Percentiles rank a stretch among this genome's conserved stretches.
These are phyloP conservation scores for Taenioides sp. DNA, from an alignment of 2,797 vertebrate genomes.

Conservation along the genomic window DNA sequence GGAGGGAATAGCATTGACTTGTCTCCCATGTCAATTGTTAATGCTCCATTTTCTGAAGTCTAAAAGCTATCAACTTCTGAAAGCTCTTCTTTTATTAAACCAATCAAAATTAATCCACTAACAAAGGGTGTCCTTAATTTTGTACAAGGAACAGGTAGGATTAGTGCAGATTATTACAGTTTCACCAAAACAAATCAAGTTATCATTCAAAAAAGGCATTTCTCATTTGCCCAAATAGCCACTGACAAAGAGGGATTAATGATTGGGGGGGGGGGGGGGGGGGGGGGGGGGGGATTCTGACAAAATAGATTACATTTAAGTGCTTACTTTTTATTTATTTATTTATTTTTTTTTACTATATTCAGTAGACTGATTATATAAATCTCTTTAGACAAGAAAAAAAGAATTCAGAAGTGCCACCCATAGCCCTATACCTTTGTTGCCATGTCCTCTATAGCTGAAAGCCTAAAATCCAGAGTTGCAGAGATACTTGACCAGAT, in stretches of 20 bases:
- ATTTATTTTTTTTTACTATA: neutral
- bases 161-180: no score
- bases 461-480: neutral
- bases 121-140: neutral
- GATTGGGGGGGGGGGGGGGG: no score
- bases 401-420: slow-evolving; percentile 1
- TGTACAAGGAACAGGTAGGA: no score
- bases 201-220: no score
- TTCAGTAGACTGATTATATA: neutral
- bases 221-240: no score
- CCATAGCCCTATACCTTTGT: no score
- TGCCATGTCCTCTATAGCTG: neutral
- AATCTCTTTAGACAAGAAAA: no score
- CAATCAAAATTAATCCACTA: neutral
- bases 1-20: neutral
- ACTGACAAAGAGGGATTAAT: no score
- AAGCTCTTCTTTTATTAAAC: neutral
- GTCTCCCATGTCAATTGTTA: neutral
- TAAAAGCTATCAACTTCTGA: neutral
- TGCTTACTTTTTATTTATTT: no score
- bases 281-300: no score
- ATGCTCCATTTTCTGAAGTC: neutral
- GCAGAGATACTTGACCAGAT: slow-evolving; percentile 2
- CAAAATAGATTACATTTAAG: no score
- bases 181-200: neutral